Evolutionary conservation across 1,140 invertebrate genomes (phyloP), one percentile per base, ranked within the genome.

Genomic region (Hyles vespertilio): DNA sequence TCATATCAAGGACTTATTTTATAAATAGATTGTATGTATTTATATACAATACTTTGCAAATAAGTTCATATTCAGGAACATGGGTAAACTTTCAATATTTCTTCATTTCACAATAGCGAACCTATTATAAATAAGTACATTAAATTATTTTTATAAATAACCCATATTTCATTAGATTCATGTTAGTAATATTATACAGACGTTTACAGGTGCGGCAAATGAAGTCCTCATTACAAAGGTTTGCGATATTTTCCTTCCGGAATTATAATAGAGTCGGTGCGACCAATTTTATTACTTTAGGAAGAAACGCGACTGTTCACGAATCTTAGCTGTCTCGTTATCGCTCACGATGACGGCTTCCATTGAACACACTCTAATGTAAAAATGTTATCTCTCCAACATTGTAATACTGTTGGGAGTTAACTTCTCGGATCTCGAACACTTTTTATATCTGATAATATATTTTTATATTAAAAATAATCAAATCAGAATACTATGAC

Each of bases 281-380:
- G 59, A 48, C 12, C n/a, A 56, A 62, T 56, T 63, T 60, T 59
- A 51, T 60, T 58, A 56, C 57, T 43, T 59, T 11, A 44, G 45
- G 50, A 55, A 59, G 44, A 47, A 49, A 51, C 44, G 9, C 49
- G 57, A 61, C 60, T 71, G 55, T 77, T 70, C 69, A 58, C 62
- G 68, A 74, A 72, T 79, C 56, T 77, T 74, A 78, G 63, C 68
- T 77, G 70, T 78, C 72, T 73, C 64, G 69, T 80, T 76, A 80
- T 70, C 67, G 62, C 56, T 45, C 46, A 32, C 57, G 61, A 69
- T 72, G 71, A 69, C 70, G 59, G 58, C 59, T 58, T 56, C 54
- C 60, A 59, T 62, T 59, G 56, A 61, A 70, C 66, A 67, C 56
- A 59, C 51, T 61, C 51, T 63, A 67, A 70, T 69, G 63, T 63